Evolutionary conservation across 2,113 vertebrate genomes (phyloP).

Genomic region (Protobothrops mucrosquamatus): DNA sequence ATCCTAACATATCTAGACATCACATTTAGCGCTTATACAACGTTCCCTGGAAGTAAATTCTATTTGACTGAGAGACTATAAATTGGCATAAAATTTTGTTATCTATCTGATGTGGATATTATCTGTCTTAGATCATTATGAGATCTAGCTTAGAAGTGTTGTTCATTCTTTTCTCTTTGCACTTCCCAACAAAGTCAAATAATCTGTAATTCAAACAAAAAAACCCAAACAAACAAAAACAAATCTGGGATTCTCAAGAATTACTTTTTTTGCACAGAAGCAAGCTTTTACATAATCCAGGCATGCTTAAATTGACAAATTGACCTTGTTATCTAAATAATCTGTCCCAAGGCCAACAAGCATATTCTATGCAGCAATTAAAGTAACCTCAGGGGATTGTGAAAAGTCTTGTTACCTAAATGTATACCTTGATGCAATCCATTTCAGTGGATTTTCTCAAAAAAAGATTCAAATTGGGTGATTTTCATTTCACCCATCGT

Average conservation of each 20-base stretch:
- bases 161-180: neutral
- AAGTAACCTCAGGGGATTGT: neutral
- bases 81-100: neutral
- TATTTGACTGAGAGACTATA: neutral
- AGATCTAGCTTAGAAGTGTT: neutral
- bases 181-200: constrained; percentile 12
- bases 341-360: constrained; percentile 38
- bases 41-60: neutral
- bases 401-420: neutral
- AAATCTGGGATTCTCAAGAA: constrained; percentile 9
- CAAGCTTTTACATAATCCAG: neutral
- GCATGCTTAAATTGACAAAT: neutral
- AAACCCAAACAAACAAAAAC: neutral
- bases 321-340: neutral
- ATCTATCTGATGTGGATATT: neutral
- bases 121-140: neutral
- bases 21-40: too few relatives aligned
- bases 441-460: neutral
- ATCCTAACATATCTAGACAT: too few relatives aligned
- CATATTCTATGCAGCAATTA: constrained; percentile 27
- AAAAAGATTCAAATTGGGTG: neutral
- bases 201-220: neutral
- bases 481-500: neutral
- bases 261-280: constrained; percentile 23
- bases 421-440: neutral